Evolutionary conservation across 2,888 invertebrate genomes (phyloP).

Genomic region (Cephus nigrinus): DNA sequence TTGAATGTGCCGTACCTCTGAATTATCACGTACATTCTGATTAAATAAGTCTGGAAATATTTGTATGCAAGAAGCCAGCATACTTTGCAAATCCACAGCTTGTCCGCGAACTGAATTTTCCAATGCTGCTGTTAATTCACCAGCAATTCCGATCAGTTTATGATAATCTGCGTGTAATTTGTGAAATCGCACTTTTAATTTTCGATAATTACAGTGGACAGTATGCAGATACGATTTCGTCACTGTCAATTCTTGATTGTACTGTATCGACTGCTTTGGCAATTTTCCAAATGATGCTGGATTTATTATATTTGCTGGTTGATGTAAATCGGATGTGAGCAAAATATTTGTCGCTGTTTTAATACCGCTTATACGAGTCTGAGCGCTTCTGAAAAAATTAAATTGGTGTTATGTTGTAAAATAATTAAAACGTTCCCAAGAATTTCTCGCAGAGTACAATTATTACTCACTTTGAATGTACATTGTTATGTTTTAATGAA

Average conservation of each 20-base stretch:
- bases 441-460: background rate
- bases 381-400: slow-evolving; percentile 40
- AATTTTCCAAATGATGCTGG: slow-evolving; percentile 17
- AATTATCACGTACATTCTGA: slow-evolving; percentile 49
- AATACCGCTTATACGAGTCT: slow-evolving; percentile 42
- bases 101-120: slow-evolving; percentile 71
- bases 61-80: slow-evolving; percentile 66
- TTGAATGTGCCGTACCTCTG: slow-evolving; percentile 31
- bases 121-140: slow-evolving; percentile 71
- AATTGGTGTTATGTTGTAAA: background rate
- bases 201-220: slow-evolving; percentile 53
- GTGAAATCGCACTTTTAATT: slow-evolving; percentile 60
- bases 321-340: slow-evolving; percentile 30
- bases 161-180: slow-evolving; percentile 65
- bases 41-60: slow-evolving; percentile 69
- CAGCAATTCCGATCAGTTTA: slow-evolving; percentile 68
- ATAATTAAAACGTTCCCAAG: background rate
- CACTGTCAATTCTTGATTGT: slow-evolving; percentile 42
- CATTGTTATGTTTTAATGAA: slow-evolving; percentile 15
- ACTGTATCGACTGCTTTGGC: slow-evolving; percentile 21
- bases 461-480: slow-evolving; percentile 30
- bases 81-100: slow-evolving; percentile 66
- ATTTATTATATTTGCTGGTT: slow-evolving; percentile 31
- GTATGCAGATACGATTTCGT: slow-evolving; percentile 49
- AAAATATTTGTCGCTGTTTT: slow-evolving; percentile 31